These are phyloP conservation scores for Aspidapion aeneum DNA, from an alignment of 2,888 invertebrate genomes.

Conservation along the genomic window DNA sequence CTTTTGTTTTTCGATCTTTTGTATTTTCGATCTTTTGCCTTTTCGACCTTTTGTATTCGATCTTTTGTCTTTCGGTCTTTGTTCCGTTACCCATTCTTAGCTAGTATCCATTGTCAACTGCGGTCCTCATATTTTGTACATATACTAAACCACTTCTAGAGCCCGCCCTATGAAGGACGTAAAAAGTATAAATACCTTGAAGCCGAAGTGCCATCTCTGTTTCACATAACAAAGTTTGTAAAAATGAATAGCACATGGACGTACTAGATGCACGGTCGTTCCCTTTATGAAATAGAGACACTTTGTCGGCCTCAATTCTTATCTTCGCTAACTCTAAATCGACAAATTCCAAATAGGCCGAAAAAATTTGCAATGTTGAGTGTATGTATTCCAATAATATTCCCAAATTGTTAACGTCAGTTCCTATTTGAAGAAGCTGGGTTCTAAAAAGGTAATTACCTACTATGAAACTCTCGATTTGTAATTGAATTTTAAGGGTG, in stretches of 20 bases:
- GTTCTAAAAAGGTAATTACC: neutral
- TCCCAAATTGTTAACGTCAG: neutral
- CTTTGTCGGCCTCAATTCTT: neutral
- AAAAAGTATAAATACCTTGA: neutral
- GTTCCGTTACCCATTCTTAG: no score
- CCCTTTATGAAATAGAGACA: no score
- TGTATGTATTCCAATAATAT: neutral
- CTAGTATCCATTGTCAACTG: no score
- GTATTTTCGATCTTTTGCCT: no score
- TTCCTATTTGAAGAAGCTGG: neutral
- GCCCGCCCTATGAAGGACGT: no score
- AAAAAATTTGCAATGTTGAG: constrained; percentile 5
- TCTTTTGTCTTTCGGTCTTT: no score
- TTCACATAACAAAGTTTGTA: neutral
- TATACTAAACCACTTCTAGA: no score
- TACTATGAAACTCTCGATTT: no score
- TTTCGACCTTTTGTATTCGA: no score
- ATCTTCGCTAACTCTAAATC: neutral
- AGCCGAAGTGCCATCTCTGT: neutral
- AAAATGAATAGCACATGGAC: neutral
- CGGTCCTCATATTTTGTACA: no score
- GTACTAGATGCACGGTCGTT: neutral
- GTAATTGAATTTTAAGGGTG: no score
- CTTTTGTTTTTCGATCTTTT: no score
- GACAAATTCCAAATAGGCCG: constrained; percentile 9